Conservation (phyloP, 92 coral and sea anemone species). For the Heliopora coerulea region DNA sequence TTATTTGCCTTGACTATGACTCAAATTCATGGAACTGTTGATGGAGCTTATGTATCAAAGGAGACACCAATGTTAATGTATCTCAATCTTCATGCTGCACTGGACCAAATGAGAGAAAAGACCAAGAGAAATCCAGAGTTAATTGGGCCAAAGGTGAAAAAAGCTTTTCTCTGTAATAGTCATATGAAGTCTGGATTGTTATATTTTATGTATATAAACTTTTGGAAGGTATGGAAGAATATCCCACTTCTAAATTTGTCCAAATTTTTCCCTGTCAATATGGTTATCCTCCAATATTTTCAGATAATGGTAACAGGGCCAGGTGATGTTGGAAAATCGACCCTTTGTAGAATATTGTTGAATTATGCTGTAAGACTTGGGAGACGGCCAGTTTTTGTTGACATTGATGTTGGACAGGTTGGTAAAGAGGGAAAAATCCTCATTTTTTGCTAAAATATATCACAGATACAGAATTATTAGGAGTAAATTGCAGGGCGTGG, state of each 20-base stretch:
- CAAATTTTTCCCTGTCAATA: too few relatives aligned
- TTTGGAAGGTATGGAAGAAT: too few relatives aligned
- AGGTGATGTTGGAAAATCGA: slow-evolving; percentile 94
- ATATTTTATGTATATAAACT: too few relatives aligned
- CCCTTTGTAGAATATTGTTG: slow-evolving; percentile 75
- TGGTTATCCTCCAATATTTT: too few relatives aligned
- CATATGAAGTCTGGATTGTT: too few relatives aligned
- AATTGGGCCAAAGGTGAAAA: slow-evolving; percentile 93
- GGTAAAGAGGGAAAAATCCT: neutral
- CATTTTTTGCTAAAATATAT: too few relatives aligned
- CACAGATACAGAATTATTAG: too few relatives aligned
- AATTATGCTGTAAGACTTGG: slow-evolving; percentile 97
- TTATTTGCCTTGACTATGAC: slow-evolving; percentile 12
- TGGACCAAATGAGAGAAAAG: slow-evolving; percentile 94
- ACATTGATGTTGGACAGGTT: slow-evolving; percentile 98
- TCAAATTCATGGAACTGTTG: slow-evolving; percentile 77
- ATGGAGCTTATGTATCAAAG: slow-evolving; percentile 86
- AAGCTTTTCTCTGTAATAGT: too few relatives aligned
- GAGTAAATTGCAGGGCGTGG: too few relatives aligned
- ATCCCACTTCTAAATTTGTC: too few relatives aligned
- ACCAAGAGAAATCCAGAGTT: slow-evolving; percentile 72
- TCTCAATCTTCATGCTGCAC: slow-evolving; percentile 93
- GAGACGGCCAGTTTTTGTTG: slow-evolving; percentile 89
- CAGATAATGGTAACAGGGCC: slow-evolving; percentile 95
- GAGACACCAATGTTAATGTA: slow-evolving; percentile 99